A percentile compares a stretch with the other conserved stretches of the same genome.
Evolutionary conservation across 1,140 invertebrate species (phyloP).

Genomic region (Euwallacea similis): DNA sequence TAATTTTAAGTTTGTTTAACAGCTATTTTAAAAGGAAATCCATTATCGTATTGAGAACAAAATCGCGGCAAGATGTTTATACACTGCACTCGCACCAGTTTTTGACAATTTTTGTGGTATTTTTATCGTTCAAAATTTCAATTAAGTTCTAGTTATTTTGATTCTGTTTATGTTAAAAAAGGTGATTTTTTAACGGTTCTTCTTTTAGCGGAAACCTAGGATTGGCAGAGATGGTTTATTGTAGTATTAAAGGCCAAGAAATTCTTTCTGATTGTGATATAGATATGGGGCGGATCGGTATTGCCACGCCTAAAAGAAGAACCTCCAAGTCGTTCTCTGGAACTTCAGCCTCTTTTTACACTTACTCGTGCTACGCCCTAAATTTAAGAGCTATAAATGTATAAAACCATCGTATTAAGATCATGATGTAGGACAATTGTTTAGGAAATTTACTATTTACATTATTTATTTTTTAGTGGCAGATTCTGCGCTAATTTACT

Average conservation of each 20-base stretch:
- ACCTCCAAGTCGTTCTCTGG: not conserved
- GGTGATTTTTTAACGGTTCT: not conserved
- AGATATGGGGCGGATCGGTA: not conserved
- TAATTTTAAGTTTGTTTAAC: too few species aligned
- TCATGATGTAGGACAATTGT: constrained; percentile 42
- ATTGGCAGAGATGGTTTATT: not conserved
- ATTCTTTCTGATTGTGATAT: not conserved
- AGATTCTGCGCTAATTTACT: constrained; percentile 40
- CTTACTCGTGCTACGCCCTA: constrained; percentile 42
- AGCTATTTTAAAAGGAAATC: too few species aligned
- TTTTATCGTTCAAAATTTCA: too few species aligned
- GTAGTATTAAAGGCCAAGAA: not conserved
- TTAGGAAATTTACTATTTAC: constrained; percentile 41
- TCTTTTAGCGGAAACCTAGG: not conserved
- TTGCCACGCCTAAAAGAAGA: not conserved
- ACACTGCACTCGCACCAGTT: too few species aligned
- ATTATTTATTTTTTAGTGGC: constrained; percentile 37
- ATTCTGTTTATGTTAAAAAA: not conserved
- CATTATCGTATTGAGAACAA: too few species aligned
- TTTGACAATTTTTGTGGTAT: too few species aligned
- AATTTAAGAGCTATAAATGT: constrained; percentile 44
- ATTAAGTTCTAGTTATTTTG: too few species aligned
- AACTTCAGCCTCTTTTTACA: constrained; percentile 11
- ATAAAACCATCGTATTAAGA: constrained; percentile 44
- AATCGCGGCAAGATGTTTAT: too few species aligned